These are phyloP conservation scores for Nephrotoma guestfalica DNA, from an alignment of 2,888 invertebrate species.

Conservation along the genomic window DNA sequence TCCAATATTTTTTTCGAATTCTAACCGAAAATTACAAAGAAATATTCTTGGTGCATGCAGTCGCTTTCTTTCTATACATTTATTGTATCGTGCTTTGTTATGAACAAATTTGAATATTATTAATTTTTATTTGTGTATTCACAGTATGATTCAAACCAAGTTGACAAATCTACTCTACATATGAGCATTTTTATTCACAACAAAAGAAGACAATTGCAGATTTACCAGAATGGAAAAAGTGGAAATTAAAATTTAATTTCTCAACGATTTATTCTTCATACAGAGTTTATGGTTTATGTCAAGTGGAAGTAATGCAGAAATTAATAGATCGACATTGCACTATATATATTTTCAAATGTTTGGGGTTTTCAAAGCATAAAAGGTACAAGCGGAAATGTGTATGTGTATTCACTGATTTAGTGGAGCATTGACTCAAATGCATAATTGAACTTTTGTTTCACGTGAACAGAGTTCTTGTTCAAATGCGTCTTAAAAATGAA, in stretches of 20 bases:
- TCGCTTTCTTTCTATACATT: neutral
- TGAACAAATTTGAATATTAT: neutral
- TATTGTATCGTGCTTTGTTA: neutral
- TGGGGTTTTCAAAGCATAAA: neutral
- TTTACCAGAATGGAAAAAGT: neutral
- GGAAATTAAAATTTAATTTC: neutral
- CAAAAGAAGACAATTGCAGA: neutral
- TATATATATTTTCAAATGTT: neutral
- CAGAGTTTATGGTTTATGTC: neutral
- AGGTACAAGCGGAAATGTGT: no score
- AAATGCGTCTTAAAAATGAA: no score
- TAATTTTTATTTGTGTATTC: neutral
- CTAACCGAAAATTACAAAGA: neutral
- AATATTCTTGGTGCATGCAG: neutral
- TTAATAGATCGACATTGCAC: neutral
- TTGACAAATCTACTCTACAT: neutral
- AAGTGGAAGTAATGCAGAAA: neutral
- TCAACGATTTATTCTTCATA: neutral
- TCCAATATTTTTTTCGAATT: neutral
- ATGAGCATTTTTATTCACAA: neutral
- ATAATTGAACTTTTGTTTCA: no score
- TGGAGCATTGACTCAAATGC: no score
- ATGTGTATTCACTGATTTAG: no score
- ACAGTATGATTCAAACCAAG: neutral
- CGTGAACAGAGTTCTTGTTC: no score